Evolutionary conservation across 64 coral and sea anemone genomes (phyloP).

Genomic region (Actinia tenebrosa): DNA sequence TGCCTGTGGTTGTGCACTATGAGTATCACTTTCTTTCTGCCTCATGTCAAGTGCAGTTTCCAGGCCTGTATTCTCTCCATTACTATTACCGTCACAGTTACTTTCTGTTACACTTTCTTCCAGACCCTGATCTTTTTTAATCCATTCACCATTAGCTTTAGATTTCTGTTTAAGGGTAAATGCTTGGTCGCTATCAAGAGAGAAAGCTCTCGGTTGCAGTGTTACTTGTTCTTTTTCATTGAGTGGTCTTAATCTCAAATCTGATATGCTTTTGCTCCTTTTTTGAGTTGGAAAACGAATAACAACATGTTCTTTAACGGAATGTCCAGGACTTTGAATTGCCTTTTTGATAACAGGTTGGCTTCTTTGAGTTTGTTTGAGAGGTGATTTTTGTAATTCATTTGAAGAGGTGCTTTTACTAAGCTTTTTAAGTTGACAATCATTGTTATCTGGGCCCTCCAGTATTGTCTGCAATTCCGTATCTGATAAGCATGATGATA

Average conservation of each 20-base stretch:
- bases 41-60: no score
- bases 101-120: neutral
- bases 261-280: neutral
- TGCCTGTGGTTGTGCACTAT: no score
- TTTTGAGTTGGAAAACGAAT: neutral
- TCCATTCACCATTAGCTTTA: neutral
- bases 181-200: neutral
- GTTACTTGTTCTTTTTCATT: neutral
- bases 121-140: neutral
- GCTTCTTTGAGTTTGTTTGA: slow-evolving; percentile 8
- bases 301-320: neutral
- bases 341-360: neutral
- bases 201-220: neutral
- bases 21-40: no score
- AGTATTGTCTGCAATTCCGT: neutral
- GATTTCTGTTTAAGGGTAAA: neutral
- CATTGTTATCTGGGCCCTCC: neutral
- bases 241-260: neutral
- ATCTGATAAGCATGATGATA: neutral
- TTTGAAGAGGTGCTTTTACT: neutral
- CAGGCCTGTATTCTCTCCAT: no score
- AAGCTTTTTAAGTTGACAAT: no score
- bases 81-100: neutral
- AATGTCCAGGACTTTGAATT: slow-evolving; percentile 1
- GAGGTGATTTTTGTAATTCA: neutral